Percentiles rank a stretch among this genome's conserved stretches.
Conservation (phyloP, 92 coral and sea anemone genomes). For the Epizoanthus fatuus region DNA sequence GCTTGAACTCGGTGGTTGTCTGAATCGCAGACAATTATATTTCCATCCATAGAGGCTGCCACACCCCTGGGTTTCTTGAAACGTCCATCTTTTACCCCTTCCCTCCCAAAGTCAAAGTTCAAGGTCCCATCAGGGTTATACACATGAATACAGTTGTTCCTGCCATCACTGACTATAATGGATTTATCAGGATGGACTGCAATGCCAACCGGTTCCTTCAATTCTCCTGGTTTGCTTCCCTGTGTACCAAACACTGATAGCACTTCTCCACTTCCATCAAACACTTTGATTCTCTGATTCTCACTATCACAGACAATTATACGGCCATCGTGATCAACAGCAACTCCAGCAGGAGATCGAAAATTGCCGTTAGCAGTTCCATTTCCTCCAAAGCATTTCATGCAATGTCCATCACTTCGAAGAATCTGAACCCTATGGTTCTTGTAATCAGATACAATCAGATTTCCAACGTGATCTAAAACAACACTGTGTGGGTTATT, state of each 20-base stretch:
- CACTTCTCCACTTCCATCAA: constrained; percentile 1
- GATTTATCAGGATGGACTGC: constrained; percentile 7
- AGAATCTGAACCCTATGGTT: constrained; percentile 15
- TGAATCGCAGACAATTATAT: constrained; percentile 11
- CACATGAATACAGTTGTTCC: constrained; percentile 20
- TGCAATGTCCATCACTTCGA: constrained; percentile 4
- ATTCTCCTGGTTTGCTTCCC: constrained; percentile 16
- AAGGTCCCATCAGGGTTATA: constrained; percentile 18
- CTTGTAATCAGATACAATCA: not conserved
- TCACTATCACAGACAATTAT: constrained; percentile 21
- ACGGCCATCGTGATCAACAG: constrained; percentile 5
- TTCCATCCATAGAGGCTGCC: not conserved
- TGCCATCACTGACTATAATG: not conserved
- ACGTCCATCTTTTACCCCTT: constrained; percentile 17
- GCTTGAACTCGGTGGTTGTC: constrained; percentile 15
- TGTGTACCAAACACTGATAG: not conserved
- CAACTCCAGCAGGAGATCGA: constrained; percentile 2
- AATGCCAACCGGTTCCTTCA: constrained; percentile 14
- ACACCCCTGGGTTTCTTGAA: not conserved
- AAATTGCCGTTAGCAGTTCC: not conserved
- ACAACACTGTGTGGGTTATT: constrained; percentile 18
- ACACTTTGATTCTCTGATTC: not conserved
- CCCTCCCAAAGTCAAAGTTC: constrained; percentile 17
- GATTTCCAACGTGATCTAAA: not conserved
- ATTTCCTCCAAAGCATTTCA: constrained; percentile 12